These are phyloP conservation scores for Aplochiton taeniatus DNA, from an alignment of 2,797 vertebrate genomes.

Conservation along the genomic window DNA sequence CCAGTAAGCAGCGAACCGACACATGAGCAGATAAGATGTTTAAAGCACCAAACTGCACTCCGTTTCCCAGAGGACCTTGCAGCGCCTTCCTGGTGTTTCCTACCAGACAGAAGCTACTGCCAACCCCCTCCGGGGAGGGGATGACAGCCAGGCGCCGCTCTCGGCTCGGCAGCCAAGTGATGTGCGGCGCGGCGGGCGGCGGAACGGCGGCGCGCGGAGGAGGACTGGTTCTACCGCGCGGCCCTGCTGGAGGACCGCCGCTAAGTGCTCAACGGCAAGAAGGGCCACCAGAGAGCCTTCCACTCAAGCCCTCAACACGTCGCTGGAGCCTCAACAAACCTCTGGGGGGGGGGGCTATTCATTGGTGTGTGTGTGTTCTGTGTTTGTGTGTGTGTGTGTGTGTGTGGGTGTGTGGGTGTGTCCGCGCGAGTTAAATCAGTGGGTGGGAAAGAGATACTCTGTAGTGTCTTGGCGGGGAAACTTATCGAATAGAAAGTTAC, in stretches of 20 bases:
- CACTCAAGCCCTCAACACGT: too few species aligned
- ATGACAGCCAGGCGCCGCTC: too few species aligned
- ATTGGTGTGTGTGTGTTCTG: conserved; percentile 10
- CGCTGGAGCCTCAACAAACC: not conserved
- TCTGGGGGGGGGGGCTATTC: conserved; percentile 7
- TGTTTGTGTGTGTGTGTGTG: conserved; percentile 17
- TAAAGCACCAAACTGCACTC: not conserved
- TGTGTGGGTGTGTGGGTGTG: conserved; percentile 1
- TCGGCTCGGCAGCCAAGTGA: too few species aligned
- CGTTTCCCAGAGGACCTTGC: not conserved
- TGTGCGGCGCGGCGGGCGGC: too few species aligned
- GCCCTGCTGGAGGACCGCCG: too few species aligned
- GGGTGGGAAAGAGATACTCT: conserved; percentile 8
- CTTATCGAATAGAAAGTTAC: conserved; percentile 41
- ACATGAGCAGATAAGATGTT: not conserved
- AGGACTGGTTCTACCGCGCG: too few species aligned
- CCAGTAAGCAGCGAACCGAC: too few species aligned
- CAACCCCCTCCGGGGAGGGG: too few species aligned
- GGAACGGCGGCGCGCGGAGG: too few species aligned
- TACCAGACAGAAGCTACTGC: not conserved
- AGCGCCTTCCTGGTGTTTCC: too few species aligned
- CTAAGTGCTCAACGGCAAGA: too few species aligned
- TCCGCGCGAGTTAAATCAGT: conserved; percentile 3
- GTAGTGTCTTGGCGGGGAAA: not conserved
- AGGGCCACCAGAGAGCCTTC: too few species aligned